phyloP scores from a whole-genome alignment of 1,140 invertebrate species.

The Leguminivora glycinivorella region DNA sequence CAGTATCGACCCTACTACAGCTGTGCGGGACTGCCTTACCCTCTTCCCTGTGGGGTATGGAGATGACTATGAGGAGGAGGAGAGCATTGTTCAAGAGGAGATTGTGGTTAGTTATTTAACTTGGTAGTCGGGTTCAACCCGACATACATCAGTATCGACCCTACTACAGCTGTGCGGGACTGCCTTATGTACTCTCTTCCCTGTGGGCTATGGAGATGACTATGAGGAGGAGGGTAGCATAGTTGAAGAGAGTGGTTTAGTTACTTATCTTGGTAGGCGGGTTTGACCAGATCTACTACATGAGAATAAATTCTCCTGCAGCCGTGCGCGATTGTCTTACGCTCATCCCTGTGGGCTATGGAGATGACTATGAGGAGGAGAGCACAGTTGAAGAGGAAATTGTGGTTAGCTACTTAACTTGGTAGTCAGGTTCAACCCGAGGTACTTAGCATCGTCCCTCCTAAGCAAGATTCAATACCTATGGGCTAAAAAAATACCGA shows the following conservation, averaged over 20 bases:
- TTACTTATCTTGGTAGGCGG: too few relatives aligned
- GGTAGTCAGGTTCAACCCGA: too few relatives aligned
- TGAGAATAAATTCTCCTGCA: too few relatives aligned
- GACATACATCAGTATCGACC: conserved; percentile 46
- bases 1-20: not conserved
- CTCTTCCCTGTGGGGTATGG: not conserved
- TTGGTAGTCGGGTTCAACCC: conserved; percentile 54
- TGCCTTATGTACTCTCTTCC: not conserved
- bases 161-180: not conserved
- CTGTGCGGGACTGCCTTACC: not conserved
- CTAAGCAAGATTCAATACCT: too few relatives aligned
- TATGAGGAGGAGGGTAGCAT: not conserved
- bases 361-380: not conserved
- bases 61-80: not conserved
- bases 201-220: not conserved
- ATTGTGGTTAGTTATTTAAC: not conserved
- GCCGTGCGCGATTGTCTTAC: not conserved
- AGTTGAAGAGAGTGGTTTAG: not conserved
- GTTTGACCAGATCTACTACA: too few relatives aligned
- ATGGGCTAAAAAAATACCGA: too few relatives aligned
- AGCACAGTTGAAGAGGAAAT: not conserved
- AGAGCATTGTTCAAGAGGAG: not conserved
- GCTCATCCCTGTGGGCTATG: not conserved
- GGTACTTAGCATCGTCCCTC: too few relatives aligned
- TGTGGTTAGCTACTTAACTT: not conserved